Evolutionary conservation across 35 echinoderm and acorn worm species (phyloP).

Genomic region (Nesometra sesokonis): DNA sequence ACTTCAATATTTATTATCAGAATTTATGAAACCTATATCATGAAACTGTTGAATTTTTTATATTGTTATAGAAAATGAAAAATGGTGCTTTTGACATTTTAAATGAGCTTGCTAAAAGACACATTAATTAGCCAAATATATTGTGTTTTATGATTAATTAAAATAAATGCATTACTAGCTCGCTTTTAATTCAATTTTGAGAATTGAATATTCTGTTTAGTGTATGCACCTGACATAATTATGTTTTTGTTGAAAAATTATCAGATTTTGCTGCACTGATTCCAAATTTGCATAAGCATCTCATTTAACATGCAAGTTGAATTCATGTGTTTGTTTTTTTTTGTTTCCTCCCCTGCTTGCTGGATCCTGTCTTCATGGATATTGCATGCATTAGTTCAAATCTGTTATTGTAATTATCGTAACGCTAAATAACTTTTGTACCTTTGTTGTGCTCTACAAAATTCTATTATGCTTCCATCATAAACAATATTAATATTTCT

Average conservation of each 20-base stretch:
- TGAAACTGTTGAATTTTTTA: too few relatives aligned
- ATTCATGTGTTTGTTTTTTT: neutral
- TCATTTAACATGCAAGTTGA: neutral
- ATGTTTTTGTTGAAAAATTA: neutral
- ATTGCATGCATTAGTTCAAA: neutral
- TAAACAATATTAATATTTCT: too few relatives aligned
- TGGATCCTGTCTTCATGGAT: neutral
- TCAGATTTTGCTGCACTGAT: too few relatives aligned
- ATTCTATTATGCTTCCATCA: neutral
- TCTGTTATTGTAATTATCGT: neutral
- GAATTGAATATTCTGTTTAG: neutral
- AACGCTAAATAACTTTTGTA: neutral
- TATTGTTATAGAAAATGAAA: too few relatives aligned
- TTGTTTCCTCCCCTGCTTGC: neutral
- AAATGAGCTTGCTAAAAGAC: too few relatives aligned
- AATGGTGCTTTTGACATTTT: too few relatives aligned
- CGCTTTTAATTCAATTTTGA: neutral
- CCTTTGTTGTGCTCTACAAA: neutral
- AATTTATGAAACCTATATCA: too few relatives aligned
- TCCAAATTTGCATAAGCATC: neutral
- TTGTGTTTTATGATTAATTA: neutral
- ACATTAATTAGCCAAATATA: neutral
- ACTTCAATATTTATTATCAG: too few relatives aligned
- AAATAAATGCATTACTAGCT: neutral
- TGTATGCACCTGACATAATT: neutral